Evolutionary conservation across 2,113 vertebrate species (phyloP), one percentile per base, ranked within the genome.

Genomic region (Archilochus colubris): DNA sequence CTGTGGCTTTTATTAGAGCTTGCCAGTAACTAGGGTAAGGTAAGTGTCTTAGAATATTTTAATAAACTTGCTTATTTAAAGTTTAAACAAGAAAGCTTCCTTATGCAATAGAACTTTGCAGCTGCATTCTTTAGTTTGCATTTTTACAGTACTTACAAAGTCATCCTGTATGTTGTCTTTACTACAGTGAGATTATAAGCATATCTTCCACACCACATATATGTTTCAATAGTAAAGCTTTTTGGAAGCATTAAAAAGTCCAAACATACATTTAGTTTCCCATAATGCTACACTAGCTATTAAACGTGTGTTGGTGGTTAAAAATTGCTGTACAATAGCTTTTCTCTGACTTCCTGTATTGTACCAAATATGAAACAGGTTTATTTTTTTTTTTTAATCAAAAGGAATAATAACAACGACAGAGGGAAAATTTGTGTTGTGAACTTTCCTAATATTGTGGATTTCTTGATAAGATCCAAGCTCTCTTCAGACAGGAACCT

Each of bases 21-120:
- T 64, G 84, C 94, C 97, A 96, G 76, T 62, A 96, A 95, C 96
- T 96, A 98, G 97, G 97, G 97, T 97, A 94, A 97, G 96, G 95
- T 97, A 95, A 98, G 96, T 97, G 97, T 98, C 98, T 97, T 97
- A 97, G 98, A 96, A 76, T 95, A 97, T 98, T 97, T 97, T 97
- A 97, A 97, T 96, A 96, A 97, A 92, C 75, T 96, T 97, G 97
- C 97, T 98, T 95, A 95, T 97, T 97, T 96, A 97, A 97, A 97
- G 95, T 97, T 97, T 97, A 95, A 97, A 50, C 46, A 48, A 48
- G 86, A 88, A 75, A 93, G 95, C 97, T 98, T 98, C 95, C 96
- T 98, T 98, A 97, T 95, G 97, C 97, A 97, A 96, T 97, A 97
- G 96, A 92, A 94, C 94, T 96, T 97, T 94, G 92, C 97, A 97